These are phyloP conservation scores for Drosophila paulistorum DNA, from an alignment of 1,140 invertebrate species.

Conservation along the genomic window DNA sequence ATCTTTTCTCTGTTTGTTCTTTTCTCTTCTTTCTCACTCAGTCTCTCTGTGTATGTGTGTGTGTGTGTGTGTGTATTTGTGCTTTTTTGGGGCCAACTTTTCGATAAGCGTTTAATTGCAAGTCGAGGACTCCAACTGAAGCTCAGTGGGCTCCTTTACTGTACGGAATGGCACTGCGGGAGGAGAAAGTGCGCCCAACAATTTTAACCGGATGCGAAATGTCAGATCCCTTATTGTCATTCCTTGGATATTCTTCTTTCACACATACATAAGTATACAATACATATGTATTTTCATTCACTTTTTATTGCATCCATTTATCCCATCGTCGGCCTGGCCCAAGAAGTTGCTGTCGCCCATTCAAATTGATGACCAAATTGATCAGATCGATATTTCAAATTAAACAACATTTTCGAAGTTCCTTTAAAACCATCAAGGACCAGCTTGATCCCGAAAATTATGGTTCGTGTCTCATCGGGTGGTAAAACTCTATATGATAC, in stretches of 20 bases:
- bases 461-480: too few species aligned
- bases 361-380: slow-evolving; percentile 4
- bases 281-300: too few species aligned
- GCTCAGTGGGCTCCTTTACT: background rate
- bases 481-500: too few species aligned
- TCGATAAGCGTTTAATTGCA: slow-evolving; percentile 78
- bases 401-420: too few species aligned
- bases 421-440: too few species aligned
- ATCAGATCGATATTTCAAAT: background rate
- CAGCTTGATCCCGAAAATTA: too few species aligned
- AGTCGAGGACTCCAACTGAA: slow-evolving; percentile 54
- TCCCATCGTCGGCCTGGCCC: background rate
- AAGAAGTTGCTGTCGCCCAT: background rate
- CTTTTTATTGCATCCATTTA: slow-evolving; percentile 3
- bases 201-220: slow-evolving; percentile 76
- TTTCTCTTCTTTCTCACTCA: slow-evolving; percentile 7
- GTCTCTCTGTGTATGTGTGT: slow-evolving; percentile 12
- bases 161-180: slow-evolving; percentile 17
- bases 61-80: slow-evolving; percentile 30
- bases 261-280: too few species aligned
- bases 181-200: slow-evolving; percentile 68
- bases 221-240: slow-evolving; percentile 64
- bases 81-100: slow-evolving; percentile 52
- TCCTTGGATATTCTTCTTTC: slow-evolving; percentile 32
- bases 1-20: background rate